Evolutionary conservation across 1,140 invertebrate genomes (phyloP), one percentile per base, ranked within the genome.

Genomic region (Nixonia krombeini): DNA sequence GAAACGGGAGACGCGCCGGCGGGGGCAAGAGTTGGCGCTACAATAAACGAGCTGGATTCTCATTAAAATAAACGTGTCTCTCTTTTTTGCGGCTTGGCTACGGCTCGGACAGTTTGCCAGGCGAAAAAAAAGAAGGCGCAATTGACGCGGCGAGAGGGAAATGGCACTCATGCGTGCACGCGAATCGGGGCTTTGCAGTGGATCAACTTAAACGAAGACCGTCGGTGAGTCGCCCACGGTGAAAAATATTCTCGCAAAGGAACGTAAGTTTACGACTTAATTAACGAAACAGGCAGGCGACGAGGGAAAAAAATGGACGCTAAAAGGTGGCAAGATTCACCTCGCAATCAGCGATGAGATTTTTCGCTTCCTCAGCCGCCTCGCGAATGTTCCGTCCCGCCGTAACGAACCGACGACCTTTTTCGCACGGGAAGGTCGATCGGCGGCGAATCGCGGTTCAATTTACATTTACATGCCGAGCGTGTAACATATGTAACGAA

Each of bases 21-120:
- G 55, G 40, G 55, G 49, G 50, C 41, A 44, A 41, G 53, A 62
- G 70, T 69, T 74, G 65, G 70, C 72, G 66, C 74, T 76, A 74
- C 76, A 80, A 62, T 62, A 57, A 84, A 84, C 79, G 79, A 80
- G 70, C 74, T 62, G 76, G 73, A 82, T 82, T 83, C 74, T 83
- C 79, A 84, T 84, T 84, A 83, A 82, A 83, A 82, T 82, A 82
- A 82, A 73, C 77, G 59, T 74, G 64, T 69, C 65, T 72, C 69
- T 77, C 72, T 70, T 76, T 75, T 76, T 63, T 62, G 62, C 33
- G 52, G 62, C 53, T 46, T 50, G 49, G 57, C 57, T 57, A 29
- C 49, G 33, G 50, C 64, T 64, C 64, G 64, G 52, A 59, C 41
- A 52, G 52, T 47, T 57, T 46, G 45, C 21, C 31, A 21, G 41